Evolutionary conservation across 2,888 invertebrate species (phyloP).

Genomic region (Cantharis lateralis): DNA sequence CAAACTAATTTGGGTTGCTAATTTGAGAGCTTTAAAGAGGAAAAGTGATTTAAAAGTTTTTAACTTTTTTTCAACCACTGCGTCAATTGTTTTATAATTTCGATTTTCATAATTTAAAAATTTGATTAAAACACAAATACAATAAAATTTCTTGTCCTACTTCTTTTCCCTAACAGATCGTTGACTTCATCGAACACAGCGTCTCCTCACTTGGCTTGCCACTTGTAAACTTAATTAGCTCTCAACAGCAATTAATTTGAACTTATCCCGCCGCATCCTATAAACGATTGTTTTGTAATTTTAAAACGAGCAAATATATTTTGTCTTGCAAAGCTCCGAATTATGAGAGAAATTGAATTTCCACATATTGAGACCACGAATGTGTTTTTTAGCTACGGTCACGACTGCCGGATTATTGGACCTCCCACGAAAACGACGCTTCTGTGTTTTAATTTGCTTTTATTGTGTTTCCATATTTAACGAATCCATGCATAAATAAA

Average conservation of each 20-base stretch:
- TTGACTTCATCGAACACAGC: conserved; percentile 33
- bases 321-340: neutral
- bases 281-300: neutral
- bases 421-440: neutral
- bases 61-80: neutral
- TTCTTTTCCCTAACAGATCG: conserved; percentile 33
- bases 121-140: neutral
- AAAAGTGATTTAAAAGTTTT: neutral
- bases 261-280: conserved; percentile 30
- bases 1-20: neutral
- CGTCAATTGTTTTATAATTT: neutral
- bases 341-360: neutral
- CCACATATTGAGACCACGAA: neutral
- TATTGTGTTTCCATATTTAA: neutral
- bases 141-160: conserved; percentile 8
- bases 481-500: neutral
- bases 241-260: conserved; percentile 41
- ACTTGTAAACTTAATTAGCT: conserved; percentile 43
- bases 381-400: neutral
- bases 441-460: neutral
- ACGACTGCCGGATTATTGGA: conserved; percentile 5
- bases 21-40: neutral
- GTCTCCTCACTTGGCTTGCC: conserved; percentile 40
- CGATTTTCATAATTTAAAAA: neutral
- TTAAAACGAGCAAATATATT: neutral